phyloP scores from a whole-genome alignment of 2,888 invertebrate genomes.

The Protophormia terraenovae region DNA sequence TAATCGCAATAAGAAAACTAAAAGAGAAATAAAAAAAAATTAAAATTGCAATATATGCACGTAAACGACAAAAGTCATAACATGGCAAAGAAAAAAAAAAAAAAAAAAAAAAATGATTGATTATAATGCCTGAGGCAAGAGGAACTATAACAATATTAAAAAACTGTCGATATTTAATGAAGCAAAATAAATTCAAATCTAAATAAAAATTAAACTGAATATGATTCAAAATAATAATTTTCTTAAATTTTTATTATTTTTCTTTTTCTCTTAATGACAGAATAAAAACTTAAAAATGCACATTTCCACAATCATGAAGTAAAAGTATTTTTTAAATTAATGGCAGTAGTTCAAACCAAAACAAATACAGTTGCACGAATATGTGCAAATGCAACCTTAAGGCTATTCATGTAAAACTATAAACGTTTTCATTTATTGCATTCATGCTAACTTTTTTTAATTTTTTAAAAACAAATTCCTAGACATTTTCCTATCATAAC shows the following conservation, averaged over 20 bases:
- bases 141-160: neutral
- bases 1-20: neutral
- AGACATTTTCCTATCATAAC: constrained; percentile 28
- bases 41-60: neutral
- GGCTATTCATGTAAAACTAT: constrained; percentile 13
- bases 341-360: neutral
- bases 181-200: neutral
- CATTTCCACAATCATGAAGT: neutral
- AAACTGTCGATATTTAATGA: neutral
- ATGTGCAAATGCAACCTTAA: constrained; percentile 4
- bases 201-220: neutral
- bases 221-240: neutral
- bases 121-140: constrained; percentile 47
- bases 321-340: constrained; percentile 19
- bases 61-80: neutral
- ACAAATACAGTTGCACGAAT: constrained; percentile 29
- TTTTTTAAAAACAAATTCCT: constrained; percentile 5
- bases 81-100: constrained; percentile 8
- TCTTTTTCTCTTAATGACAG: constrained; percentile 8
- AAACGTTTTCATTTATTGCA: neutral
- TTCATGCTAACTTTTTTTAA: neutral
- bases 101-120: constrained; percentile 51
- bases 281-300: neutral
- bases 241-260: neutral
- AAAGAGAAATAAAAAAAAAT: constrained; percentile 18